Base-by-base conservation (phyloP, 2,113 vertebrate genomes). In the Mirza zaza region DNA sequence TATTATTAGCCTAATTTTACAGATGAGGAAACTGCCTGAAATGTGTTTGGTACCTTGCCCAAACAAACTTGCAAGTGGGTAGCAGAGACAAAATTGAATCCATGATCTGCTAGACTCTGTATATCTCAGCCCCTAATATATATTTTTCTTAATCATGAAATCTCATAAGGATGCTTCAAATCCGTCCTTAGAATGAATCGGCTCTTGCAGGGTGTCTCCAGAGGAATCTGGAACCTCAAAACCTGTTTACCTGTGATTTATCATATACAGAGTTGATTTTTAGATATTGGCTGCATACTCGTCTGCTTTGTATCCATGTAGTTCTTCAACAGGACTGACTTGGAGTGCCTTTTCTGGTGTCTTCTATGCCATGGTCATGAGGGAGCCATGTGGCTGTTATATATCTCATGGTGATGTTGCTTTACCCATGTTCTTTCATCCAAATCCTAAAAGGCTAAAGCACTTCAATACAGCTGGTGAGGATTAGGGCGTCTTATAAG, bases 381-480 rank as follows among this genome's bases (percentile, higher is more conserved):
- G 45, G 39, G 17, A 90, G 29, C 18, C 36, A 88, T 67, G 42
- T 55, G 95, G 50, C 80, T 73, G 32, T 13, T 82, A 75, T 45
- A 14, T 21, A 61, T 93, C 36, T 97, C 25, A 75, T 15, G 48
- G 75, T 79, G 80, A 95, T 65, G 59, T 73, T 90, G 45, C 87
- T 77, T 87, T 68, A 87, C 70, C 87, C 86, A 82, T 84, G 59
- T 97, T 96, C 87, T 97, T 97, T 96, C 97, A 95, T 95, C 90
- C 96, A 85, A 85, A 93, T 95, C 95, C 79, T 97, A 93, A 90
- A 94, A 92, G 45, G 34, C 36, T 36, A 42, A 97, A 76, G 65
- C 83, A 95, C 89, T 95, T 91, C 29, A 34, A 45, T 55, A 67
- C 95, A 98, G 95, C 96, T 97, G 97, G 95, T 87, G 65, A 93